phyloP scores from a whole-genome alignment of 1,140 invertebrate species.

The Periplaneta americana region DNA sequence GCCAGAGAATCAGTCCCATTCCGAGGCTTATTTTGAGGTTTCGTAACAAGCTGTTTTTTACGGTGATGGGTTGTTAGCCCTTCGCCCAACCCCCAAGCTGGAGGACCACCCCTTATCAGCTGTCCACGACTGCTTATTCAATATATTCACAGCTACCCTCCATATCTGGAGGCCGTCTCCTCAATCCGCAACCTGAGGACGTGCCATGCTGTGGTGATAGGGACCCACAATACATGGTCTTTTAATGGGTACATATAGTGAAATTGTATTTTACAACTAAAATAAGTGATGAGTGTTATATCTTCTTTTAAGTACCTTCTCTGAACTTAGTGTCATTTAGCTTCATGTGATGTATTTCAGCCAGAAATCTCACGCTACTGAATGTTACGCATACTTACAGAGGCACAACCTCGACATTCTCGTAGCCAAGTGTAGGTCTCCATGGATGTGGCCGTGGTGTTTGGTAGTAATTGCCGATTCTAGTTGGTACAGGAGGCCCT shows the following conservation, averaged over 20 bases:
- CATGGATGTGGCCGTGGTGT: slow-evolving; percentile 63
- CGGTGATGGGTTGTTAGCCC: too few species aligned
- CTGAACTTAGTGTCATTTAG: neutral
- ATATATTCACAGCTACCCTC: too few species aligned
- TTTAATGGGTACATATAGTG: neutral
- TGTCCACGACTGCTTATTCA: too few species aligned
- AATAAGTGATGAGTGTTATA: neutral
- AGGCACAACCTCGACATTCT: slow-evolving; percentile 63
- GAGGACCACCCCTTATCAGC: too few species aligned
- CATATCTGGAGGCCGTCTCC: too few species aligned
- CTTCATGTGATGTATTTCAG: neutral
- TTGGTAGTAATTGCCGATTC: slow-evolving; percentile 41
- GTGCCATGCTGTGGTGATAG: too few species aligned
- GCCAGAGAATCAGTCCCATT: too few species aligned
- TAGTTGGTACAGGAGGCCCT: slow-evolving; percentile 36
- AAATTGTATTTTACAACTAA: neutral
- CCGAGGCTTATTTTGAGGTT: too few species aligned
- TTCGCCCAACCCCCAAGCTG: too few species aligned
- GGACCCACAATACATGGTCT: too few species aligned
- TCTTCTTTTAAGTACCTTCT: neutral
- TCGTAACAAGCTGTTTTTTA: too few species aligned
- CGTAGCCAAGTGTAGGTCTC: slow-evolving; percentile 68
- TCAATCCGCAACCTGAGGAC: too few species aligned
- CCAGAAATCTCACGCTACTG: neutral
- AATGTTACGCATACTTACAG: slow-evolving; percentile 42